A percentile compares a stretch with the other conserved stretches of the same genome.
phyloP scores from a whole-genome alignment of 2,888 invertebrate genomes.

The Philaethria dido region DNA sequence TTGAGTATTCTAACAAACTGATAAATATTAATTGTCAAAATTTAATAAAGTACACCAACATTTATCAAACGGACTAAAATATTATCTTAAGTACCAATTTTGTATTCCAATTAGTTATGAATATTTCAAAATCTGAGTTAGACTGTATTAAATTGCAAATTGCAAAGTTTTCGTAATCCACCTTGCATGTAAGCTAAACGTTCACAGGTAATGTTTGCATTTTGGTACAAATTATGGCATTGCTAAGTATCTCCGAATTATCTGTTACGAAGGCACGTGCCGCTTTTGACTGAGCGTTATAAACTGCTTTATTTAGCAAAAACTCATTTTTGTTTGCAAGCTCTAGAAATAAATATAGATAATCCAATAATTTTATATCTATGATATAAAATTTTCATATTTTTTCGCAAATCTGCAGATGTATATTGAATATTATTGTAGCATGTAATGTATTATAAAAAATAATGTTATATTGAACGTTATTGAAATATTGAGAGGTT shows the following conservation, averaged over 20 bases:
- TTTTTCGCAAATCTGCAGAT: too few species aligned
- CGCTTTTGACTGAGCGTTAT: neutral
- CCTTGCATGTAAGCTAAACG: conserved; percentile 12
- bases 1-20: neutral
- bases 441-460: too few species aligned
- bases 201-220: conserved; percentile 31
- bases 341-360: too few species aligned
- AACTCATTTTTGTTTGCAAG: too few species aligned
- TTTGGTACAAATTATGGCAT: conserved; percentile 32
- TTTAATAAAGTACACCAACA: neutral
- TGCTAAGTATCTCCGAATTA: conserved; percentile 12
- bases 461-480: too few species aligned
- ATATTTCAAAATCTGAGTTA: conserved; percentile 5
- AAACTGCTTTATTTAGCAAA: too few species aligned
- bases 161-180: conserved; percentile 20
- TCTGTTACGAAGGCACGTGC: neutral
- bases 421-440: too few species aligned
- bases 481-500: too few species aligned
- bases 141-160: conserved; percentile 27
- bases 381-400: too few species aligned
- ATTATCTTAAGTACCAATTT: neutral
- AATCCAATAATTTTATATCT: too few species aligned
- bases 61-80: conserved; percentile 1
- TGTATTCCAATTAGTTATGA: neutral
- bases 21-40: neutral